phyloP scores from a whole-genome alignment of 1,140 invertebrate species.

The Agrilus planipennis region DNA sequence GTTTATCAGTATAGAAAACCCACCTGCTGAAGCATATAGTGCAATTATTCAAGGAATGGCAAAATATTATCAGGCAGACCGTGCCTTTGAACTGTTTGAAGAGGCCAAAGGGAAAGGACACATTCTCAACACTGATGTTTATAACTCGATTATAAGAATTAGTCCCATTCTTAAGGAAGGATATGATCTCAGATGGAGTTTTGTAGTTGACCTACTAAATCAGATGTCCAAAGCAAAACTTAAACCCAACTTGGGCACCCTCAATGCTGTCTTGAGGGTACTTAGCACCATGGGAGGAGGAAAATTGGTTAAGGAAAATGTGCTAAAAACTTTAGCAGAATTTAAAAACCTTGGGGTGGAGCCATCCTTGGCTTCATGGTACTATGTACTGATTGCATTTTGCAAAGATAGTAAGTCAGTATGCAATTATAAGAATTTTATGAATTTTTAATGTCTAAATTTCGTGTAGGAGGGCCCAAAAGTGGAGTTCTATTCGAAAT shows the following conservation, averaged over 20 bases:
- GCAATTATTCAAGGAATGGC: constrained; percentile 61
- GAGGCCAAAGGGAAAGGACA: constrained; percentile 55
- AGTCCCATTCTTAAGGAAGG: constrained; percentile 48
- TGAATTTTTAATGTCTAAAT: neutral
- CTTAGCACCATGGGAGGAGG: constrained; percentile 38
- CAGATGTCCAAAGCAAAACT: constrained; percentile 47
- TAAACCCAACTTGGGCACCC: constrained; percentile 57
- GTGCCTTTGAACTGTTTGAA: constrained; percentile 49
- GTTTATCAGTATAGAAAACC: constrained; percentile 49
- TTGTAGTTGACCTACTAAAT: constrained; percentile 44
- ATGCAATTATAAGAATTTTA: constrained; percentile 3
- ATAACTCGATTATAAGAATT: constrained; percentile 55
- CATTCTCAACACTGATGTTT: constrained; percentile 49
- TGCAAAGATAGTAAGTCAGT: constrained; percentile 45
- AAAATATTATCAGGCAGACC: constrained; percentile 52
- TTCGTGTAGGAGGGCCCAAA: constrained; percentile 38
- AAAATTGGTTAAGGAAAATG: constrained; percentile 32
- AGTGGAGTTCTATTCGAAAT: constrained; percentile 50
- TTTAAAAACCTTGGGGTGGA: constrained; percentile 58
- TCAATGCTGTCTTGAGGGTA: constrained; percentile 56
- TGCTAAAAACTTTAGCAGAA: constrained; percentile 49
- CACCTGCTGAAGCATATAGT: constrained; percentile 48
- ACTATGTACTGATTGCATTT: constrained; percentile 55
- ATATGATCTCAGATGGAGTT: constrained; percentile 46
- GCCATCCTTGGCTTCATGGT: constrained; percentile 62